Evolutionary conservation across 1,140 invertebrate genomes (phyloP), one percentile per base, ranked within the genome.

Genomic region (Achroia grisella): DNA sequence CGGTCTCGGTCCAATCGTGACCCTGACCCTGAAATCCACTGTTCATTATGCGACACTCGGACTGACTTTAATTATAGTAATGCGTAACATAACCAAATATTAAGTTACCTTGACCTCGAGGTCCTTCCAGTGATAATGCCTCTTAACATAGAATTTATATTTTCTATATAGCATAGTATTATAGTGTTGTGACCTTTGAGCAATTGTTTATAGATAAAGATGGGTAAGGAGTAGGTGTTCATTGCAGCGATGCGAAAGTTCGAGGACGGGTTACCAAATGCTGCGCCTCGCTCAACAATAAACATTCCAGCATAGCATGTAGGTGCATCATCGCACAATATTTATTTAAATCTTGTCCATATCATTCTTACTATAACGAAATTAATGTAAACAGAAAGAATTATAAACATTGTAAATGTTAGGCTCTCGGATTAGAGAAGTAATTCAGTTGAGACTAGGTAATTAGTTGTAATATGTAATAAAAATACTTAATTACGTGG

Each of bases 71-170:
- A 23, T 3, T 23, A 3, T 3, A 3, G 17, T 14, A 15, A 37
- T 37, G 67, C 66, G 65, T 78, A 70, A 69, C 58, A 67, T 78
- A 72, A 81, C 80, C 77, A 84, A 82, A 81, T 70, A 85, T 82
- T 77, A 56, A 77, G 78, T 84, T 82, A 84, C 80, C 80, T 81
- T 75, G 80, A 80, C 74, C 70, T 53, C 42, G 46, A 39, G 65
- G 74, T 81, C 74, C 44, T 52, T 47, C 60, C 65, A 80, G 78
- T 84, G 80, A 81, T 80, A 80, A 69, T 65, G 52, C 67, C 68
- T 65, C 65, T 83, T 80, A 60, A 75, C 71, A 77, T 49, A 45
- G 17, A 65, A 59, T 78, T 73, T 76, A 49, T 69, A 75, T 72
- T 62, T 69, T 66, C 53, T 56, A 13, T 28, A 39, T 29, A 48